Base-by-base conservation (phyloP, 2,113 vertebrate species). In the Takifugu flavidus region DNA sequence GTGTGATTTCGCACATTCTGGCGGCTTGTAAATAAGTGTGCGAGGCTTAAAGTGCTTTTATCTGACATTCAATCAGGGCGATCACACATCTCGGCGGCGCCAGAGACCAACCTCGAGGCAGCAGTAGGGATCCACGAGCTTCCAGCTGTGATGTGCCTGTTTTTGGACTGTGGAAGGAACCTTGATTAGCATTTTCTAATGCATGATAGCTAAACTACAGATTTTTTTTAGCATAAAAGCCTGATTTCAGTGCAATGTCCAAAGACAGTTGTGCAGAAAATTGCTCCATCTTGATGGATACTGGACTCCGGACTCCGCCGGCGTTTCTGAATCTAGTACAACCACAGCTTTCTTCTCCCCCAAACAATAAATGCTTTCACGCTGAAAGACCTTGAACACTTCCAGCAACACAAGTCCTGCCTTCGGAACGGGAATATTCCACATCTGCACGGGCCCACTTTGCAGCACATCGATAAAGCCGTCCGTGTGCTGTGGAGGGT, bases 281-380 rank as follows among this genome's bases (percentile, higher is more conserved):
- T 39, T 39, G 34, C 34, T 39, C 34, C 7, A 6, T 39, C 2
- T 7, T 6, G 31, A 34, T 34, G 31, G 31, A 5, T 34, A 34
- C 34, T 39, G 7, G 34, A 39, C 34, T 39, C 34, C 34, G 7
- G 34, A 39, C 34, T 39, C 34, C 34, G 11, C 6, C 11, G 34
- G 34, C 34, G 1, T 39, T 39, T 59, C 58, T 47, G 65, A 67
- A 56, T 70, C 39, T 26, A 77, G 31, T 13, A 54, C 71, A 72
- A 65, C 52, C 52, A 26, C 55, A 56, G 56, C 55, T 54, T 65
- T 74, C 62, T 53, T 59, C 44, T 55, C 52, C 47, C 57, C 70
- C 69, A 62, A 63, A 77, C 73, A 80, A 80, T 76, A 49, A 62
- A 49, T 20, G 70, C 77, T 72, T 67, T 85, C 65, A 80, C 47